Evolutionary conservation across 2,888 invertebrate species (phyloP), one percentile per base, ranked within the genome.

Genomic region (Drosophila kuntzei): DNA sequence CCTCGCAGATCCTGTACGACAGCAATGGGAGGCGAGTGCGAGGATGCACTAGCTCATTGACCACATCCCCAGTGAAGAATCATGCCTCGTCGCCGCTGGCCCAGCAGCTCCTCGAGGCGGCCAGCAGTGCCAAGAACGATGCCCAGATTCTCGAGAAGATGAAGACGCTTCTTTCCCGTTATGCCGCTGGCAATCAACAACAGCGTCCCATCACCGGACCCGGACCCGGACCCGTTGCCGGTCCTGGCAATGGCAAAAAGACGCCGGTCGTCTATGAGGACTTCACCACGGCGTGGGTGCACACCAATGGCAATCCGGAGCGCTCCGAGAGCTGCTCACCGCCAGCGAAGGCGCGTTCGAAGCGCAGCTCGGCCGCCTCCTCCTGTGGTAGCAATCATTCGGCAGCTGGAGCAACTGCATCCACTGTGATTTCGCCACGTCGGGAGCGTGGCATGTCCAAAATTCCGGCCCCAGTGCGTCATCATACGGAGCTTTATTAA

Each of bases 81-180:
- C 93, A 92, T 94, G 94, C 63, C 94, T 95, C 90, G 62, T 95
- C 95, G 5, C 94, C 95, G 4, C 90, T 96, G 44, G 94, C 94
- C 20, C 94, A 96, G 86, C 95, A 96, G 89, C 94, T 96, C 29
- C 91, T 96, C 2, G 94, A 95, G 77, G 95, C 95, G 25, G 95
- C 96, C 4, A 95, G 95, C 81, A 94, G 90, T 74, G 94, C 95
- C 1, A 95, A 95, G 87, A 96, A 96, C 80, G 96, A 97, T 85
- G 94, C 95, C 5, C 93, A 95, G 71, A 95, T 96, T 59, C 93
- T 96, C 22, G 94, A 95, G 80, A 96, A 96, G 90, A 95, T 97
- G 92, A 96, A 96, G 87, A 95, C 95, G 64, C 90, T 95, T 36
- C 89, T 95, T n/a, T 94, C 93, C 39, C 93, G 94, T 70, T 95